Evolutionary conservation across 2,113 vertebrate genomes (phyloP).

Genomic region (Seriola aureovittata): DNA sequence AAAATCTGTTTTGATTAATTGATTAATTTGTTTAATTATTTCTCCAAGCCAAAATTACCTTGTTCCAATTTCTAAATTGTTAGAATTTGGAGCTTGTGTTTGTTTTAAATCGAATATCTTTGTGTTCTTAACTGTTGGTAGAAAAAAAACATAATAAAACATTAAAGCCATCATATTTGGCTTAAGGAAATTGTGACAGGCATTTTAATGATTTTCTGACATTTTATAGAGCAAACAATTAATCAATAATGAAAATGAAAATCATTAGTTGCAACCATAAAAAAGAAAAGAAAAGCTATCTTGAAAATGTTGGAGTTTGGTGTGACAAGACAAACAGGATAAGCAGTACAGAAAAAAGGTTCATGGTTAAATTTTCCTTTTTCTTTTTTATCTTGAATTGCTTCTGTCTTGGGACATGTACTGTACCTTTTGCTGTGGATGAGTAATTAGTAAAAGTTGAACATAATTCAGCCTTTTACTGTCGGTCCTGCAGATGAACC

Average conservation of each 20-base stretch:
- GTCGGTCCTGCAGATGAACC: background rate
- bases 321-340: background rate
- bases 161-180: background rate
- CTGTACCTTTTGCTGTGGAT: constrained; percentile 6
- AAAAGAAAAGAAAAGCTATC: background rate
- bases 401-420: background rate
- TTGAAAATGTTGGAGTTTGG: background rate
- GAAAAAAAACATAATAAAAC: background rate
- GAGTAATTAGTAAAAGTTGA: constrained; percentile 18
- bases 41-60: background rate
- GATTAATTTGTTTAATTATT: background rate
- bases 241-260: background rate
- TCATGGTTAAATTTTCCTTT: background rate
- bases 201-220: background rate
- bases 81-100: background rate
- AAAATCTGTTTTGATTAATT: no score
- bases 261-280: background rate
- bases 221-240: background rate
- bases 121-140: background rate
- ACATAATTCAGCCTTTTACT: constrained; percentile 9
- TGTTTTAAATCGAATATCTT: background rate
- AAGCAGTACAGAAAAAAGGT: background rate
- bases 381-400: background rate
- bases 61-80: background rate
- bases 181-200: no score